Evolutionary conservation across 1,140 invertebrate species (phyloP).

Genomic region (Cydia strobilella): DNA sequence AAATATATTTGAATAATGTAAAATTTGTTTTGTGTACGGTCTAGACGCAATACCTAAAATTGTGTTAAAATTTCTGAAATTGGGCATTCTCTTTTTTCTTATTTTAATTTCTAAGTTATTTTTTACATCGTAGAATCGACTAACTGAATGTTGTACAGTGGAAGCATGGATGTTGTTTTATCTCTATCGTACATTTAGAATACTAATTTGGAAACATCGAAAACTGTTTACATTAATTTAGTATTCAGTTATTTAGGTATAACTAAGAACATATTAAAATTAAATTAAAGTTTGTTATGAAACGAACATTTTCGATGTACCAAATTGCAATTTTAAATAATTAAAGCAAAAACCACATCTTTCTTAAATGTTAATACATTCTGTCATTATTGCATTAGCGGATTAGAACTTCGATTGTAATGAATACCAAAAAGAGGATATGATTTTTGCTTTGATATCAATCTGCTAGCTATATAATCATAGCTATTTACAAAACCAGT

Average conservation of each 20-base stretch:
- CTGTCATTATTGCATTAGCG: too few species aligned
- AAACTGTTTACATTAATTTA: background rate
- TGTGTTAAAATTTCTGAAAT: slow-evolving; percentile 5
- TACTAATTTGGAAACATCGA: background rate
- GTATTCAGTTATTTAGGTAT: too few species aligned
- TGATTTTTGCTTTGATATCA: background rate
- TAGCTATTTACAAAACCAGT: slow-evolving; percentile 1
- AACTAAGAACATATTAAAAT: too few species aligned
- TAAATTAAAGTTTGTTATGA: too few species aligned
- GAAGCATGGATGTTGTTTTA: slow-evolving; percentile 15
- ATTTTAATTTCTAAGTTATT: background rate
- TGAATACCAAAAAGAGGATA: background rate
- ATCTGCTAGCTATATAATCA: background rate
- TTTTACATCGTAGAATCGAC: slow-evolving; percentile 15
- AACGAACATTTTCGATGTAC: slow-evolving; percentile 14
- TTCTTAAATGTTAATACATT: background rate
- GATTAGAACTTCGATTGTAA: too few species aligned
- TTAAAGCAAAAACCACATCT: background rate
- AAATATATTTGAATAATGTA: too few species aligned
- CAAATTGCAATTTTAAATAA: background rate
- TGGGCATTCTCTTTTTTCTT: background rate
- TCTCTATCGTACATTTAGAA: background rate
- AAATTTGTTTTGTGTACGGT: too few species aligned
- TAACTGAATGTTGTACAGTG: slow-evolving; percentile 22
- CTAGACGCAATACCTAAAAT: too few species aligned